These are phyloP conservation scores for Deladenus siricidicola DNA, from an alignment of 2,888 invertebrate genomes.

Conservation along the genomic window DNA sequence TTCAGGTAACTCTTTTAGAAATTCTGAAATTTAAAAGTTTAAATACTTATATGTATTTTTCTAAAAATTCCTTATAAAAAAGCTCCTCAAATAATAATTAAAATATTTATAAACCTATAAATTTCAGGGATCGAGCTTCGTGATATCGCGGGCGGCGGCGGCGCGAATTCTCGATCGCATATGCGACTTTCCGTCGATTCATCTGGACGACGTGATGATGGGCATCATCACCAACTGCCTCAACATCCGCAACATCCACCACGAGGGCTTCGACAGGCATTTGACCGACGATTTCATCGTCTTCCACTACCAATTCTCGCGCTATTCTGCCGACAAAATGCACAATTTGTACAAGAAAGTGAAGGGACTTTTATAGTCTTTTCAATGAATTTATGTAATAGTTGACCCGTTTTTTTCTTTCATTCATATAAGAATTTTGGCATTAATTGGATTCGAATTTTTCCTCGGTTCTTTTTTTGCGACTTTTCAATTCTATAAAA, in stretches of 20 bases:
- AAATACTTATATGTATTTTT: not conserved
- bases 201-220: constrained; percentile 50
- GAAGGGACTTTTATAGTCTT: not conserved
- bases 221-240: constrained; percentile 44
- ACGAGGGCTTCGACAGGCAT: constrained; percentile 47
- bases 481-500: too few relatives aligned
- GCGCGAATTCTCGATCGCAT: constrained; percentile 30
- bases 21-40: not conserved
- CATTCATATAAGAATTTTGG: too few relatives aligned
- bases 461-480: too few relatives aligned
- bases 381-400: too few relatives aligned
- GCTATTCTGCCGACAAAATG: constrained; percentile 41
- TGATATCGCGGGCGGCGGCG: constrained; percentile 41
- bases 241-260: constrained; percentile 32
- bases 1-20: constrained; percentile 32
- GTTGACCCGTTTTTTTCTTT: too few relatives aligned
- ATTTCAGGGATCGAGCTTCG: constrained; percentile 50
- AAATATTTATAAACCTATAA: not conserved
- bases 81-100: not conserved
- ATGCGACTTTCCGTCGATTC: constrained; percentile 46
- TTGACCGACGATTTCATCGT: constrained; percentile 43
- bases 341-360: not conserved
- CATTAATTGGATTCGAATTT: too few relatives aligned
- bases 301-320: constrained; percentile 50
- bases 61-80: not conserved